phyloP scores from a whole-genome alignment of 2,797 vertebrate species.

The Clarias fuscus region DNA sequence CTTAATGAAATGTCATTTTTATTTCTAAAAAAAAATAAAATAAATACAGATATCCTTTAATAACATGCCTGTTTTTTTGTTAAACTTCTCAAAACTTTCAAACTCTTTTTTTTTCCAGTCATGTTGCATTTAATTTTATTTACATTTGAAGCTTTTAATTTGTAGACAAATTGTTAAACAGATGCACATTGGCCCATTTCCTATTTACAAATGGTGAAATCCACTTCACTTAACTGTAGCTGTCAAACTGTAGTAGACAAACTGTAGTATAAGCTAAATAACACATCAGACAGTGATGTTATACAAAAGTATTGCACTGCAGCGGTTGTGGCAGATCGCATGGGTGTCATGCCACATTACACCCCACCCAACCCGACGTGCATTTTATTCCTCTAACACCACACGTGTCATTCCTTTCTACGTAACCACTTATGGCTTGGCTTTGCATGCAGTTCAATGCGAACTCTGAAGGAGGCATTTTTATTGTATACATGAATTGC shows the following conservation, averaged over 20 bases:
- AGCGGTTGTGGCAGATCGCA: too few relatives aligned
- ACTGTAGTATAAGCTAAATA: neutral
- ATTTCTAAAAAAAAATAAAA: neutral
- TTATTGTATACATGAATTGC: neutral
- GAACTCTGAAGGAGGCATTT: neutral
- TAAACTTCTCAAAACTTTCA: neutral
- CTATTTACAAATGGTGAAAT: neutral
- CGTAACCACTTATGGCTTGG: neutral
- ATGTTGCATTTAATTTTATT: neutral
- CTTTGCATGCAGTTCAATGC: constrained; percentile 4
- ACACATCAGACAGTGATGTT: neutral
- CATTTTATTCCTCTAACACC: neutral
- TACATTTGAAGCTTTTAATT: neutral
- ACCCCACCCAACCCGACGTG: neutral
- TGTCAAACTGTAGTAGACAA: neutral
- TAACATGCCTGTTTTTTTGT: neutral
- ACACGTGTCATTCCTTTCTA: neutral
- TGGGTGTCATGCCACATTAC: neutral
- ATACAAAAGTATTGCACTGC: neutral
- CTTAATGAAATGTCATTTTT: neutral
- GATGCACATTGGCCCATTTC: neutral
- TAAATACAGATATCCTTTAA: neutral
- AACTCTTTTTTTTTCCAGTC: neutral
- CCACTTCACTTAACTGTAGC: too few relatives aligned
- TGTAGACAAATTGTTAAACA: neutral